Evolutionary conservation across 2,113 vertebrate genomes (phyloP).

Genomic region (Plotosus lineatus): DNA sequence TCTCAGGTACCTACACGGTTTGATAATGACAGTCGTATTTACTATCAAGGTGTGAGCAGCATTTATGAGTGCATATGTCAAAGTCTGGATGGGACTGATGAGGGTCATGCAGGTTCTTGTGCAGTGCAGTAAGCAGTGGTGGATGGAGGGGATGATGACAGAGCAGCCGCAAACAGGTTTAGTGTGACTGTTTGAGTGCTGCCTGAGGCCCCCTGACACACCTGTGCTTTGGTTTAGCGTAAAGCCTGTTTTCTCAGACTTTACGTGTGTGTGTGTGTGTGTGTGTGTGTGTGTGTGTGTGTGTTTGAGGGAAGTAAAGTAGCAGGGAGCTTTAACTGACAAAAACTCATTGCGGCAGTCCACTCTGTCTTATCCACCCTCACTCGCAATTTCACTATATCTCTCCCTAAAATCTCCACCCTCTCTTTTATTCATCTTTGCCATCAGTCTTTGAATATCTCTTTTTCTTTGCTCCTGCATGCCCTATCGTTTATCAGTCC

Average conservation of each 20-base stretch:
- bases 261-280: slow-evolving; percentile 26
- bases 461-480: slow-evolving; percentile 8
- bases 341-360: slow-evolving; percentile 44
- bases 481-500: slow-evolving; percentile 28
- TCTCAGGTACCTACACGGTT: neutral
- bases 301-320: slow-evolving; percentile 44
- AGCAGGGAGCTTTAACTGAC: slow-evolving; percentile 50
- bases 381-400: neutral
- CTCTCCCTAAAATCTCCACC: slow-evolving; percentile 24
- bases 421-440: slow-evolving; percentile 23
- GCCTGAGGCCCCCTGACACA: slow-evolving; percentile 53
- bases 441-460: slow-evolving; percentile 20
- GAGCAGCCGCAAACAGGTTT: slow-evolving; percentile 51
- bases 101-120: slow-evolving; percentile 21
- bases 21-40: slow-evolving; percentile 15
- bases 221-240: slow-evolving; percentile 52
- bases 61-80: slow-evolving; percentile 17
- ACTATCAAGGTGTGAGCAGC: neutral
- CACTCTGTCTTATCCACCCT: slow-evolving; percentile 19
- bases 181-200: slow-evolving; percentile 48
- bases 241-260: slow-evolving; percentile 46
- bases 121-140: slow-evolving; percentile 21
- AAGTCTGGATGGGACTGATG: slow-evolving; percentile 10
- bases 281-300: slow-evolving; percentile 27
- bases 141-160: slow-evolving; percentile 48